A percentile compares a stretch with the other conserved stretches of the same genome.
phyloP scores from a whole-genome alignment of 2,888 invertebrate genomes.

The Scelioninae gen. 1 region DNA sequence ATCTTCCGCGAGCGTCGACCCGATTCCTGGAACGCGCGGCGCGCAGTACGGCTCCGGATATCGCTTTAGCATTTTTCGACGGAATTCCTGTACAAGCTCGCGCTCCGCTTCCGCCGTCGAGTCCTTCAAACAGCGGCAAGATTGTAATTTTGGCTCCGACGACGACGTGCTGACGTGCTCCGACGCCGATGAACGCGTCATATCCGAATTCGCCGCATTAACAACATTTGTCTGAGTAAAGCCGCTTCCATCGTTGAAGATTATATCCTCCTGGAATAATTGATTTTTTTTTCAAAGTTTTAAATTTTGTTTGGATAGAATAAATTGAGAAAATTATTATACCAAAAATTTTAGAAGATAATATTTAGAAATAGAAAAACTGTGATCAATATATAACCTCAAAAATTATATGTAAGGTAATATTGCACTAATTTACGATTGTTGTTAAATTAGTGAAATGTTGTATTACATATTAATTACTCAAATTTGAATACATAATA shows the following conservation, averaged over 20 bases:
- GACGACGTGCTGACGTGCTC: slow-evolving; percentile 43
- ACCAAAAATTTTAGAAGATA: too few relatives aligned
- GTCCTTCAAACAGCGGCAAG: slow-evolving; percentile 74
- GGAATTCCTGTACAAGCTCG: slow-evolving; percentile 75
- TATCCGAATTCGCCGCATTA: slow-evolving; percentile 19
- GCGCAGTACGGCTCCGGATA: slow-evolving; percentile 70
- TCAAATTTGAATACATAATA: too few relatives aligned
- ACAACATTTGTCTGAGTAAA: slow-evolving; percentile 2
- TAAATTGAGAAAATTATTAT: too few relatives aligned
- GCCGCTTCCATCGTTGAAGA: slow-evolving; percentile 1
- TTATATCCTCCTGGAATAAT: slow-evolving; percentile 32
- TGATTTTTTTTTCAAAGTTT: not conserved
- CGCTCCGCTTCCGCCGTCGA: slow-evolving; percentile 53
- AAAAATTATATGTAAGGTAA: too few relatives aligned
- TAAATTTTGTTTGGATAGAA: too few relatives aligned
- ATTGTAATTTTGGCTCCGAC: slow-evolving; percentile 49
- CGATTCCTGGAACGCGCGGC: slow-evolving; percentile 78
- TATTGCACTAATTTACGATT: too few relatives aligned
- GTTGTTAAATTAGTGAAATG: too few relatives aligned
- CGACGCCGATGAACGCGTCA: slow-evolving; percentile 41
- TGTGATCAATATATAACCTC: too few relatives aligned
- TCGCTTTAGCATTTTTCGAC: slow-evolving; percentile 74
- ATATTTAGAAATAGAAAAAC: too few relatives aligned
- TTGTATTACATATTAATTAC: not conserved
- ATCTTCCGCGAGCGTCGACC: slow-evolving; percentile 74